These are phyloP conservation scores for Poeciliopsis retropinna DNA, from an alignment of 2,113 vertebrate species.

Conservation along the genomic window DNA sequence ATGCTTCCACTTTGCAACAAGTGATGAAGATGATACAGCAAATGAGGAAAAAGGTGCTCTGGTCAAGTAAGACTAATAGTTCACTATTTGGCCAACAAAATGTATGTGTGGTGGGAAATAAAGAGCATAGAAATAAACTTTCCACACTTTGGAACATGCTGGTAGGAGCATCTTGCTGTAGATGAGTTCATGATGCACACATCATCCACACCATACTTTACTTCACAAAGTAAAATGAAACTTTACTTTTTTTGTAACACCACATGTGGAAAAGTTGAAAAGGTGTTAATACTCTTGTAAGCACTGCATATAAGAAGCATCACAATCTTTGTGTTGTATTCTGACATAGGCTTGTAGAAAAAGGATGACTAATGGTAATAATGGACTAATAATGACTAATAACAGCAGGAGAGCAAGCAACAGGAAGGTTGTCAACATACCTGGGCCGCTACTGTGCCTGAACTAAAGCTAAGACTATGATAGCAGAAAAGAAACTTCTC, in stretches of 20 bases:
- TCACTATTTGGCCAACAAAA: neutral
- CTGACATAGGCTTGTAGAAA: conserved; percentile 54
- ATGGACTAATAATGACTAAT: too few species aligned
- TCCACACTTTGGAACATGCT: neutral
- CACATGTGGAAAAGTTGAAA: neutral
- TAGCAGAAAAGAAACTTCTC: conserved; percentile 47
- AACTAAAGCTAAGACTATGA: conserved; percentile 64
- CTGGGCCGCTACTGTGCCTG: conserved; percentile 36
- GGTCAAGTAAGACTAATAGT: neutral
- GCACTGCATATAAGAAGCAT: neutral
- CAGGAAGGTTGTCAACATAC: conserved; percentile 50
- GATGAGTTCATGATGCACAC: too few species aligned
- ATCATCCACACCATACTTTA: too few species aligned
- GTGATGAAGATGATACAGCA: neutral
- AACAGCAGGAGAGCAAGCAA: conserved; percentile 42
- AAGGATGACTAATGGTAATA: conserved; percentile 20
- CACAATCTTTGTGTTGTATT: conserved; percentile 27
- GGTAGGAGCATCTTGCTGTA: neutral
- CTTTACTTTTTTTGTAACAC: neutral
- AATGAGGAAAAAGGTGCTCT: neutral
- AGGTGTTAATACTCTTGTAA: neutral
- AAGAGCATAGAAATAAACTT: neutral
- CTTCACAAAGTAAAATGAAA: too few species aligned
- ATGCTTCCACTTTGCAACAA: neutral
- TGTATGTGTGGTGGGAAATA: neutral